Evolutionary conservation across 2,797 vertebrate species (phyloP).

Genomic region (Glyptemys insculpta): DNA sequence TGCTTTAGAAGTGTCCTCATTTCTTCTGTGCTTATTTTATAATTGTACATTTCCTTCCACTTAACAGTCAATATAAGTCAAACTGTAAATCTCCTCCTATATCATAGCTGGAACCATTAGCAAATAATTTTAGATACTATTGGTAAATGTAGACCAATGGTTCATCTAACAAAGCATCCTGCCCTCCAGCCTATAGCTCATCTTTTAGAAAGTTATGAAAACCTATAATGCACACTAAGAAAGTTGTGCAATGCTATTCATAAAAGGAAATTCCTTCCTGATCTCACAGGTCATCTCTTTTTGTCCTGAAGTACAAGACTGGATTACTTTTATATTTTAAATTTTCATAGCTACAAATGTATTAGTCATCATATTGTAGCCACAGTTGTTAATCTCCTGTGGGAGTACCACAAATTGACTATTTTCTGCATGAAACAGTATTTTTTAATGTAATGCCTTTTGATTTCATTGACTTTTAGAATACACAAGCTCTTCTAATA

Average conservation of each 20-base stretch:
- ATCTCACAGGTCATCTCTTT: not conserved
- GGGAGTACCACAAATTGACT: not conserved
- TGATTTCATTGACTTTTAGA: not conserved
- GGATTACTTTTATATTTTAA: not conserved
- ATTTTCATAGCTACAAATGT: not conserved
- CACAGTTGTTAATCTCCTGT: not conserved
- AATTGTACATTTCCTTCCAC: not conserved
- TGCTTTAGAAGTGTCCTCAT: not conserved
- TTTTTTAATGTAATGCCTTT: not conserved
- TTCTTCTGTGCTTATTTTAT: not conserved
- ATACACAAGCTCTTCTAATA: not conserved
- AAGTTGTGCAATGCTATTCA: not conserved
- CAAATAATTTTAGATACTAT: not conserved
- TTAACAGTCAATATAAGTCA: slow-evolving; percentile 3
- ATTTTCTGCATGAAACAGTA: not conserved
- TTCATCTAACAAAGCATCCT: slow-evolving; percentile 20
- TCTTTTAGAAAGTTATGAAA: not conserved
- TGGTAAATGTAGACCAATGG: not conserved
- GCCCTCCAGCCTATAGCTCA: not conserved
- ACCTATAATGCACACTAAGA: not conserved
- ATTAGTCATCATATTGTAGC: not conserved
- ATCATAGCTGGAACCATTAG: slow-evolving; percentile 34
- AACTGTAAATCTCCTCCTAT: not conserved
- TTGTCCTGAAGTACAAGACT: not conserved
- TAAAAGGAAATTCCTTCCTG: not conserved